These are phyloP conservation scores for Apamea epomidion DNA, from an alignment of 2,888 invertebrate genomes.

Conservation along the genomic window DNA sequence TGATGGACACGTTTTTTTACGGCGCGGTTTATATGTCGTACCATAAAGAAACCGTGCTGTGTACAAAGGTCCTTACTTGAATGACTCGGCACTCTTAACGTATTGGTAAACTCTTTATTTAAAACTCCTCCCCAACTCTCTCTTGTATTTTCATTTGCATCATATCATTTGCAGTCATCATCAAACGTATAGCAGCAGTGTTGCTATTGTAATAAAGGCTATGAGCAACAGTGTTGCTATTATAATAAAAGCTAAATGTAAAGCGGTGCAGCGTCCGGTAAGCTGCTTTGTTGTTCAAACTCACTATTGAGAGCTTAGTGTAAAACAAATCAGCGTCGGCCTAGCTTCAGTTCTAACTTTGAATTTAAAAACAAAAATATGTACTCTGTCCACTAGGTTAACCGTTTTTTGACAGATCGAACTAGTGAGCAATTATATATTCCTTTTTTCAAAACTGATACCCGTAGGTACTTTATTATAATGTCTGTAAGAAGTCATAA, in stretches of 20 bases:
- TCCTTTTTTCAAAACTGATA: too few relatives aligned
- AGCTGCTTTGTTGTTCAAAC: slow-evolving; percentile 40
- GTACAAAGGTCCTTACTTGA: too few relatives aligned
- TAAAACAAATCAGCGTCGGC: slow-evolving; percentile 34
- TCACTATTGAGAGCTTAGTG: slow-evolving; percentile 27
- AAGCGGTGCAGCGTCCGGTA: slow-evolving; percentile 9
- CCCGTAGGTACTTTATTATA: too few relatives aligned
- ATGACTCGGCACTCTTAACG: neutral
- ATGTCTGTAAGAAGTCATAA: too few relatives aligned
- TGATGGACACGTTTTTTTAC: too few relatives aligned
- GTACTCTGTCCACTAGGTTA: too few relatives aligned
- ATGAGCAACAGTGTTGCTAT: neutral
- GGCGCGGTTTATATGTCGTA: too few relatives aligned
- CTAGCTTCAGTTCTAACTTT: slow-evolving; percentile 9
- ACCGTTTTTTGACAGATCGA: too few relatives aligned
- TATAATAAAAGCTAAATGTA: neutral
- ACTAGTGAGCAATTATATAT: too few relatives aligned
- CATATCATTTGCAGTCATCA: neutral
- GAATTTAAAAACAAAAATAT: neutral
- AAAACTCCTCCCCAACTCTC: neutral
- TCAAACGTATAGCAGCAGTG: neutral
- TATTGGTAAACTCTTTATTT: neutral
- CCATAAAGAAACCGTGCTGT: too few relatives aligned
- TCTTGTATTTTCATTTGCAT: neutral
- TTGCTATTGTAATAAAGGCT: slow-evolving; percentile 12